A percentile compares a stretch with the other conserved stretches of the same genome.
phyloP scores from a whole-genome alignment of 2,113 vertebrate species.

The Chelonoidis abingdonii region DNA sequence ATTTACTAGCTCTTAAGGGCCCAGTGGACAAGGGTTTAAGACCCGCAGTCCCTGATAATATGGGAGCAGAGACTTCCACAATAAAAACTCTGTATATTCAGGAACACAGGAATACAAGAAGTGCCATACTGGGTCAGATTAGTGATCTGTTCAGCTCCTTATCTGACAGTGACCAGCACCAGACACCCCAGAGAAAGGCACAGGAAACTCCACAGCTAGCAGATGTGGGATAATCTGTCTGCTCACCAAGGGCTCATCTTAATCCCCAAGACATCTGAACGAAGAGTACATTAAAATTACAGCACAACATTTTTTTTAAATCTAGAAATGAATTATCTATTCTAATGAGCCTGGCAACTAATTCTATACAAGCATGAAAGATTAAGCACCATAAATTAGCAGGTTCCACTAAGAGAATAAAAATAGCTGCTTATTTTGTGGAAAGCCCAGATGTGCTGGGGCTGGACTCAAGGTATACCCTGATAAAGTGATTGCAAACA shows the following conservation, averaged over 20 bases:
- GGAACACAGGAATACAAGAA: not conserved
- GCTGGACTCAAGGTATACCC: not conserved
- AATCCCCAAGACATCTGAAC: not conserved
- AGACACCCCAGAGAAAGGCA: not conserved
- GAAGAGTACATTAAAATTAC: not conserved
- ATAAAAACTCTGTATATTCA: not conserved
- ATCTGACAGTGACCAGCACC: not conserved
- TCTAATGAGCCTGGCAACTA: not conserved
- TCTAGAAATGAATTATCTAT: not conserved
- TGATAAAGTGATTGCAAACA: not conserved
- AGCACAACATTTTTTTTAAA: accelerated
- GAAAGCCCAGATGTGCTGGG: not conserved
- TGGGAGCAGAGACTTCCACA: not conserved
- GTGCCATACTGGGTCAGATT: not conserved
- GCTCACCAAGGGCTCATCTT: not conserved
- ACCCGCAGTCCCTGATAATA: too few relatives aligned
- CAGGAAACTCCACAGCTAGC: not conserved
- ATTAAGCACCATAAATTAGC: not conserved
- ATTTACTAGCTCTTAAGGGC: too few relatives aligned
- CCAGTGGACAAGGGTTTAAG: too few relatives aligned
- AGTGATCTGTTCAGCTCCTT: not conserved
- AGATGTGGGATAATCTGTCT: not conserved
- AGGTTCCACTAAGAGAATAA: not conserved
- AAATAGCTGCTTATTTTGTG: not conserved
- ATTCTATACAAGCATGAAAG: not conserved